These are phyloP conservation scores for Zaprionus taronus DNA, from an alignment of 1,140 invertebrate species.

Conservation along the genomic window DNA sequence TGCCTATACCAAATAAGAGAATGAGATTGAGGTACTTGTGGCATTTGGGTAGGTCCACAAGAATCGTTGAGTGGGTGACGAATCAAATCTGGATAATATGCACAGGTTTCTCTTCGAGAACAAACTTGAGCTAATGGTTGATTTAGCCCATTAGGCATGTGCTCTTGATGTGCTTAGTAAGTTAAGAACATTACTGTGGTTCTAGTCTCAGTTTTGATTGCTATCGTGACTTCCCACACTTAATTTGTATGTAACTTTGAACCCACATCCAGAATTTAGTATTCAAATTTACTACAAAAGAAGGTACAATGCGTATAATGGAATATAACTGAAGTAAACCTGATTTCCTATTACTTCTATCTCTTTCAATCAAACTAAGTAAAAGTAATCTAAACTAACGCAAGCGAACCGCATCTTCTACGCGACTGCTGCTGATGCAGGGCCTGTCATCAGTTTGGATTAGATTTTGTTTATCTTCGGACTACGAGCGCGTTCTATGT, in stretches of 20 bases:
- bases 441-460: neutral
- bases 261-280: neutral
- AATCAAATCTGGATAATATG: slow-evolving; percentile 11
- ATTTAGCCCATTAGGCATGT: neutral
- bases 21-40: neutral
- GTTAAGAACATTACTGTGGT: neutral
- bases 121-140: neutral
- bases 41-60: slow-evolving; percentile 5
- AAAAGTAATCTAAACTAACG: neutral
- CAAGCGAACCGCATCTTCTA: neutral
- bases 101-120: neutral
- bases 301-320: too few relatives aligned
- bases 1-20: neutral
- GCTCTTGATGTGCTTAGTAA: neutral
- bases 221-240: neutral
- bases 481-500: slow-evolving; percentile 1
- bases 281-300: neutral
- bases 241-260: neutral
- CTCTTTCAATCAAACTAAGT: neutral
- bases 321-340: too few relatives aligned
- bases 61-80: slow-evolving; percentile 23
- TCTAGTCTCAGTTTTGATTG: neutral
- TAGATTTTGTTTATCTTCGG: slow-evolving; percentile 5
- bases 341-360: too few relatives aligned
- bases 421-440: neutral